These are phyloP conservation scores for Oxyruncus cristatus DNA, from an alignment of 2,113 vertebrate genomes.

Conservation along the genomic window DNA sequence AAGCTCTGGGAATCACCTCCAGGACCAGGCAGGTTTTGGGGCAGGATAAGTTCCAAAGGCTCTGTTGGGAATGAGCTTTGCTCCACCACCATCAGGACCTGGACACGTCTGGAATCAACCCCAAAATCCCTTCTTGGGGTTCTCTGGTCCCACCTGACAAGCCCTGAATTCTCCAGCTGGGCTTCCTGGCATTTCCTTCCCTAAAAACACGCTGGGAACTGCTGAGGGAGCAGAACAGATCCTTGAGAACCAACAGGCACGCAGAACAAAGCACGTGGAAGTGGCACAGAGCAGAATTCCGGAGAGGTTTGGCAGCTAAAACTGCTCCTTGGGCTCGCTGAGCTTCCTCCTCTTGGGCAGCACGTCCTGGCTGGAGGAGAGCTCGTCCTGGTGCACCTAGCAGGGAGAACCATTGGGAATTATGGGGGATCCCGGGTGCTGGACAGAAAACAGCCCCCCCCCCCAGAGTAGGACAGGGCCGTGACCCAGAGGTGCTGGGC, in stretches of 20 bases:
- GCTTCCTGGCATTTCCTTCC: background rate
- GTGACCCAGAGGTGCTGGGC: background rate
- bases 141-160: background rate
- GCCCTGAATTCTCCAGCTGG: background rate
- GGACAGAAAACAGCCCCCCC: background rate
- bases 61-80: rapidly evolving
- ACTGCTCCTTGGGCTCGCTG: constrained; percentile 84
- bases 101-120: rapidly evolving
- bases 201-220: background rate
- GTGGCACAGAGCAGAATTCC: background rate
- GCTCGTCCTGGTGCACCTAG: constrained; percentile 75
- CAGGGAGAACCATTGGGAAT: background rate
- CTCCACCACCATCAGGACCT: background rate
- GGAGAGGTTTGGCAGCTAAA: constrained; percentile 4
- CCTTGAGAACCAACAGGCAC: background rate
- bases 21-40: background rate
- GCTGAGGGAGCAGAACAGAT: background rate
- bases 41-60: background rate
- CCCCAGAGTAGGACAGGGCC: background rate
- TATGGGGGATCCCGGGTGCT: rapidly evolving
- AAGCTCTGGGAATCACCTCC: background rate
- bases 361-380: constrained; percentile 82
- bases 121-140: background rate
- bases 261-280: background rate
- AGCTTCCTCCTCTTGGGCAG: constrained; percentile 83